Percentiles rank a stretch among this genome's conserved stretches.
These are phyloP conservation scores for Sipunculus nudus DNA, from an alignment of 2,888 invertebrate species.

Conservation along the genomic window DNA sequence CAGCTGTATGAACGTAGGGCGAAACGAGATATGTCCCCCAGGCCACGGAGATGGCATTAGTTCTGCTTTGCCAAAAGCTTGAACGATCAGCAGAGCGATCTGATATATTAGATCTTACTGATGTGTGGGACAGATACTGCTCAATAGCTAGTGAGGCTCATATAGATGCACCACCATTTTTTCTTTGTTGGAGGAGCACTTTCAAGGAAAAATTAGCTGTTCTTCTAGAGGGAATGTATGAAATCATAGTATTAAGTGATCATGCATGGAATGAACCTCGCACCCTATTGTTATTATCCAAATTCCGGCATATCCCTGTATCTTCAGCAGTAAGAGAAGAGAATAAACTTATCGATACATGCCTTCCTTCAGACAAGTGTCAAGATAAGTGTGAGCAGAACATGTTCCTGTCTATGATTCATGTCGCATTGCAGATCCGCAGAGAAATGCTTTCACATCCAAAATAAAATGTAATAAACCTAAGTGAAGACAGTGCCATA, in stretches of 20 bases:
- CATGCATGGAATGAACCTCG: background rate
- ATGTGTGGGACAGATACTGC: constrained; percentile 10
- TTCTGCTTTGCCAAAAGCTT: background rate
- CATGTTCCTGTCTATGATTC: constrained; percentile 8
- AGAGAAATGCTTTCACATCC: constrained; percentile 11
- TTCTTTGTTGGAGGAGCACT: constrained; percentile 3
- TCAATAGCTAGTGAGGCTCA: constrained; percentile 7
- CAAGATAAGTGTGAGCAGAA: constrained; percentile 3
- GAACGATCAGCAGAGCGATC: background rate
- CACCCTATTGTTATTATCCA: background rate
- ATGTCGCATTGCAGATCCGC: constrained; percentile 2
- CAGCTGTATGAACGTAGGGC: no score
- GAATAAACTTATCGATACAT: background rate
- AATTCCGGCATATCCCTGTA: background rate
- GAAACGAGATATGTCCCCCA: no score
- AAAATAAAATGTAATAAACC: background rate
- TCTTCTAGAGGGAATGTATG: background rate
- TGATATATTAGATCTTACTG: constrained; percentile 1
- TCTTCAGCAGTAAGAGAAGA: background rate
- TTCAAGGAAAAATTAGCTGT: constrained; percentile 9
- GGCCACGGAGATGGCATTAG: background rate
- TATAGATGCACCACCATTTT: background rate
- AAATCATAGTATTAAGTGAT: background rate
- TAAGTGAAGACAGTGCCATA: background rate
- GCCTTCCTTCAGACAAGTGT: background rate